Percentiles rank a stretch among this genome's conserved stretches.
phyloP scores from a whole-genome alignment of 2,797 vertebrate species.

The Mionectes olivaceus region DNA sequence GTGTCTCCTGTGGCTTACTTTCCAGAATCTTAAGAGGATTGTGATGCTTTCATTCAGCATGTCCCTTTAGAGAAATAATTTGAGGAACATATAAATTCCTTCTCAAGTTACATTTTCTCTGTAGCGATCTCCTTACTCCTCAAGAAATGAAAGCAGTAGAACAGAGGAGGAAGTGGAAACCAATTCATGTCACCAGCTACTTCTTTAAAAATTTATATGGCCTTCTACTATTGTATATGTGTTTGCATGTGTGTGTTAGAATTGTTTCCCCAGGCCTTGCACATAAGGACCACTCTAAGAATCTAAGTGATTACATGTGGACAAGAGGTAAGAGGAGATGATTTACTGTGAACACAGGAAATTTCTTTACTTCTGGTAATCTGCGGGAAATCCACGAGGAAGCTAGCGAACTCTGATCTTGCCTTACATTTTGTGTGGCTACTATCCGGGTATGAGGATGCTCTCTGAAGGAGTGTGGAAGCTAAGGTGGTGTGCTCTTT shows the following conservation, averaged over 20 bases:
- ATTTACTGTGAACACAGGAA: conserved; percentile 17
- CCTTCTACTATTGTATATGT: not conserved
- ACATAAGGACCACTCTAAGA: not conserved
- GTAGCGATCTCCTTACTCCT: not conserved
- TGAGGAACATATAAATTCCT: not conserved
- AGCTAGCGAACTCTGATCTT: not conserved
- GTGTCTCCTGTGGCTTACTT: not conserved
- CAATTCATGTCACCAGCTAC: not conserved
- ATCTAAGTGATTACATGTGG: conserved; percentile 1
- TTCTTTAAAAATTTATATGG: not conserved
- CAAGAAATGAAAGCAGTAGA: not conserved
- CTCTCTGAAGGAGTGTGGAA: not conserved
- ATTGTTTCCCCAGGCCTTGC: not conserved
- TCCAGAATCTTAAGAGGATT: not conserved
- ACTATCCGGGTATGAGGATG: not conserved
- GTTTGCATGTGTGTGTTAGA: not conserved
- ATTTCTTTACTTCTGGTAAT: not conserved
- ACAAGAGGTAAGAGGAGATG: conserved; percentile 17
- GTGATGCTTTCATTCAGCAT: not conserved
- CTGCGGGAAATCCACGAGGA: not conserved
- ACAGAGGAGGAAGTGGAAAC: not conserved
- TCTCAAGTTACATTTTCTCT: conserved; percentile 10
- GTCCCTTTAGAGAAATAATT: not conserved
- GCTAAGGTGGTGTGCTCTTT: not conserved
- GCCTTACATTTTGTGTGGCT: not conserved